Evolutionary conservation across 2,888 invertebrate species (phyloP).

Genomic region (Tachina lurida): DNA sequence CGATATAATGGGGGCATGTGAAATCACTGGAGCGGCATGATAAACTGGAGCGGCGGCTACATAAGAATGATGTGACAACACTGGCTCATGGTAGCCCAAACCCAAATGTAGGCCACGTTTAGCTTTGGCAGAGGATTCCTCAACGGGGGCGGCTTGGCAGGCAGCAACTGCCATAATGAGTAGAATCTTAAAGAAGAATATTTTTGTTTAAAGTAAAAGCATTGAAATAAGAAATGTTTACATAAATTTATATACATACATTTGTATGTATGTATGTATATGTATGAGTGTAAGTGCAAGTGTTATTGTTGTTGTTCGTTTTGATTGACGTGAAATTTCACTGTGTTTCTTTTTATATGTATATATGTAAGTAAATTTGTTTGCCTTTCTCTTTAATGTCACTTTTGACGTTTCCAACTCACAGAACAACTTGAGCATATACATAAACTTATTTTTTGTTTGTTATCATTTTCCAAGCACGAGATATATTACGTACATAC

Average conservation of each 20-base stretch:
- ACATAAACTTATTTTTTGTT: not conserved
- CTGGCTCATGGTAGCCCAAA: constrained; percentile 77
- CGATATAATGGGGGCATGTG: constrained; percentile 75
- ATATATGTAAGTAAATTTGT: too few relatives aligned
- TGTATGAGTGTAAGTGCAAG: too few relatives aligned
- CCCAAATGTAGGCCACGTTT: constrained; percentile 79
- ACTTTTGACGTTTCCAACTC: not conserved
- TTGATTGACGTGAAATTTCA: not conserved
- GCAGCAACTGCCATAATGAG: constrained; percentile 73
- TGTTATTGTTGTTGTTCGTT: too few relatives aligned
- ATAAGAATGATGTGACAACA: constrained; percentile 77
- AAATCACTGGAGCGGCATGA: constrained; percentile 76
- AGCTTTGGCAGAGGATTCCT: constrained; percentile 74
- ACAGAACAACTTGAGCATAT: not conserved
- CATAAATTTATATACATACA: not conserved
- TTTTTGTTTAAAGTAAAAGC: not conserved
- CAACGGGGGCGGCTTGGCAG: constrained; percentile 77
- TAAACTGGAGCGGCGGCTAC: constrained; percentile 77
- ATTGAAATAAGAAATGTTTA: not conserved
- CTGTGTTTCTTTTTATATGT: too few relatives aligned
- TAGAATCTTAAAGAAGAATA: constrained; percentile 15
- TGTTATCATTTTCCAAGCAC: not conserved
- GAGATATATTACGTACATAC: not conserved
- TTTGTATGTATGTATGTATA: too few relatives aligned
- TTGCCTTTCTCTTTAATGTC: not conserved